Conservation (phyloP, 2,797 vertebrate species). For the Semaprochilodus insignis region DNA sequence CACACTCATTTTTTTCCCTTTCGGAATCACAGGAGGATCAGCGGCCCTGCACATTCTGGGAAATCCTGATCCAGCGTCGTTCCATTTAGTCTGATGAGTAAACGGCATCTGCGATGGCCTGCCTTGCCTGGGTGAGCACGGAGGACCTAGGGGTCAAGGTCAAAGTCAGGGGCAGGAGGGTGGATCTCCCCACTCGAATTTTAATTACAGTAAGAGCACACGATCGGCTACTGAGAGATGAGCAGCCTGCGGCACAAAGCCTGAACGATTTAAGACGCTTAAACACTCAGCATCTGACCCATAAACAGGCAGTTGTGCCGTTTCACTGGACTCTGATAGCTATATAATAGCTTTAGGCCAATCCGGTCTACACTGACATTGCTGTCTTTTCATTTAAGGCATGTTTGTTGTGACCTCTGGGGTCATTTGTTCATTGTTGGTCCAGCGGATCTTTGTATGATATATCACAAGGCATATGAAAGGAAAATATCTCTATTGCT, state of each 20-base stretch:
- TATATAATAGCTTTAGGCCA: not conserved
- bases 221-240: conserved; percentile 41
- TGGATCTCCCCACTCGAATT: conserved; percentile 37
- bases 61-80: not conserved
- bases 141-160: conserved; percentile 35
- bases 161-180: conserved; percentile 26
- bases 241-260: conserved; percentile 39
- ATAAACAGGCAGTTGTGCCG: conserved; percentile 13
- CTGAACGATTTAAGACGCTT: conserved; percentile 36
- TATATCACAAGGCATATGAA: not conserved
- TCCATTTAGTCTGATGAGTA: conserved; percentile 4
- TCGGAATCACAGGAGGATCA: conserved; percentile 63
- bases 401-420: not conserved
- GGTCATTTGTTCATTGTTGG: not conserved
- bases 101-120: conserved; percentile 23
- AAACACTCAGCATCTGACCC: conserved; percentile 33
- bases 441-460: not conserved
- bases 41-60: not conserved
- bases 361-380: not conserved
- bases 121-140: conserved; percentile 4
- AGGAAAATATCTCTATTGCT: no score
- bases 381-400: not conserved
- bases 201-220: conserved; percentile 43
- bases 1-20: conserved; percentile 43
- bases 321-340: not conserved